Base-by-base conservation (phyloP, 2,113 vertebrate genomes). In the Eptatretus burgeri region DNA sequence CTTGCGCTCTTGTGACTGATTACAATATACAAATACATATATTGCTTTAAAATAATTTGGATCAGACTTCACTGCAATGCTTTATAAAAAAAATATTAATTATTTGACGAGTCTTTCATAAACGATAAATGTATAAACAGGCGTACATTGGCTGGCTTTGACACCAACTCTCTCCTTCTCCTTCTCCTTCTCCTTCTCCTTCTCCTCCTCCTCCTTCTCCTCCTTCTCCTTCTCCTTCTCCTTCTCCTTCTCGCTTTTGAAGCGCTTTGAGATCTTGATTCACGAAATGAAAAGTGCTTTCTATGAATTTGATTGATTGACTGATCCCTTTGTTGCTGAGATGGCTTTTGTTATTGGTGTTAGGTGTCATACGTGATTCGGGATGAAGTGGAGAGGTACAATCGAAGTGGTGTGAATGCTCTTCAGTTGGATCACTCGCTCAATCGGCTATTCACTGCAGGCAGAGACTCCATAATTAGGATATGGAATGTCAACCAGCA, bases 401-500 rank as follows among this genome's bases (percentile, higher is more conserved):
- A 93, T 69, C 77, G 91, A 7, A 98, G 95, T 2, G 91, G 91
- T 64, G 89, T 98, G 17, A 98, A 95, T 13, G 91, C 89, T 1
- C 79, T 98, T 66, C 91, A 98, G 72, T 77, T 98, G 51, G 87
- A 98, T 70, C 85, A 87, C 17, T 77, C 86, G 0, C 66, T 98
- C 5, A 98, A 94, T 64, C 78, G 91, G 62, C 89, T 98, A 65
- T 98, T 98, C 74, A 98, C 91, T 0, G 87, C 91, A 1, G 89
- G 91, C 1, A 75, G 89, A 14, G 91, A 98, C 74, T 98, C 91
- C 1, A 98, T 95, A 71, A 86, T 98, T 70, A 78, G 91, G 68
- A 98, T 98, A 84, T 98, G 91, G 91, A 95, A 85, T 16, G 80
- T 94, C 73, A 95, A 80, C 72, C 89, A 95, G 73, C 87, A 98